Evolutionary conservation across 2,113 vertebrate species (phyloP).

Genomic region (Dendrocopos noguchii): DNA sequence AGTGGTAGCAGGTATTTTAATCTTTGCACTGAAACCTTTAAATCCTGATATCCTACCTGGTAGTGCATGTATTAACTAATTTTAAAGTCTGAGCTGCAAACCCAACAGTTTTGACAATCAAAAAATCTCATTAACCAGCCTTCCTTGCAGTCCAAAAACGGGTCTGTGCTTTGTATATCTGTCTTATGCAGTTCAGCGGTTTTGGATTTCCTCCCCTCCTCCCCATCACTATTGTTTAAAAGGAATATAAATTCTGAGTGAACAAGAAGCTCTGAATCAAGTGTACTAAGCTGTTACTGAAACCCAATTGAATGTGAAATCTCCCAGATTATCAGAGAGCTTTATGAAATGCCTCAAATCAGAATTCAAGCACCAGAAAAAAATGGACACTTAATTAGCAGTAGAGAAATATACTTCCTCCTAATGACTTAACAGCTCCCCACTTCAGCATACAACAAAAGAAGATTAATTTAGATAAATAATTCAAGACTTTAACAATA

Average conservation of each 20-base stretch:
- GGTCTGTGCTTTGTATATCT: background rate
- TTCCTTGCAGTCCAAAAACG: background rate
- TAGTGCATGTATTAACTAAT: background rate
- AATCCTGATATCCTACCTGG: background rate
- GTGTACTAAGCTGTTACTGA: background rate
- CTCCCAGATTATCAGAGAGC: background rate
- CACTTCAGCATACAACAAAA: background rate
- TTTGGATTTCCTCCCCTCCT: background rate
- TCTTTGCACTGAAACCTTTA: background rate
- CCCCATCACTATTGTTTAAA: background rate
- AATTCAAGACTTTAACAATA: background rate
- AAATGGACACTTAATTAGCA: background rate
- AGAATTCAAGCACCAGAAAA: background rate
- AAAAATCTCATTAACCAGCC: background rate
- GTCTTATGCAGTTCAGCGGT: background rate
- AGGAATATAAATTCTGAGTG: background rate
- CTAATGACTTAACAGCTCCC: background rate
- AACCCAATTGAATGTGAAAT: background rate
- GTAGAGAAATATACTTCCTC: background rate
- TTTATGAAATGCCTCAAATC: background rate
- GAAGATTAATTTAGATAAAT: background rate
- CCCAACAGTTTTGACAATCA: background rate
- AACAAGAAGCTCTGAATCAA: background rate
- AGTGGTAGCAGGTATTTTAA: background rate
- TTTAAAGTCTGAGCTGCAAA: background rate